Evolutionary conservation across 2,797 vertebrate genomes (phyloP).

Genomic region (Ptychobarbus kaznakovi): DNA sequence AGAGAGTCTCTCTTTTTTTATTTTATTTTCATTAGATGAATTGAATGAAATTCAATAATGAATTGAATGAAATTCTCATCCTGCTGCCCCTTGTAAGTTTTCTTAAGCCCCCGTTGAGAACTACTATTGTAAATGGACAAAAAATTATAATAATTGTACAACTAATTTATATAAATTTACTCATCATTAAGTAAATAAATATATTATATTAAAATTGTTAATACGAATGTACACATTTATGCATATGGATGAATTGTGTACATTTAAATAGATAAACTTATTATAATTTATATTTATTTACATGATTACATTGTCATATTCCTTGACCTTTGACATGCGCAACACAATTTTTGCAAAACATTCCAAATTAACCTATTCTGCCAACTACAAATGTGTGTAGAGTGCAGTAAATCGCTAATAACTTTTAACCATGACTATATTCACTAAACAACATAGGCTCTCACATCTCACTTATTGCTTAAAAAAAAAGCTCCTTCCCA

Average conservation of each 20-base stretch:
- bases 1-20: accelerated
- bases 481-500: slow-evolving; percentile 65
- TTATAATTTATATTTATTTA: neutral
- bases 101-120: neutral
- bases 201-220: neutral
- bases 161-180: too few relatives aligned
- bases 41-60: neutral
- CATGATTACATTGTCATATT: neutral
- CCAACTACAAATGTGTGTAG: neutral
- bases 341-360: neutral
- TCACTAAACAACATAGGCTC: neutral
- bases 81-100: neutral
- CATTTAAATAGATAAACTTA: neutral
- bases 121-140: neutral
- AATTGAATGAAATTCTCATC: neutral
- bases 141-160: too few relatives aligned
- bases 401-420: neutral
- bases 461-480: too few relatives aligned
- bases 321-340: neutral
- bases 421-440: neutral
- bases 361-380: neutral
- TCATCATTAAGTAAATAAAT: too few relatives aligned
- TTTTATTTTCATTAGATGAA: too few relatives aligned
- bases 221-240: neutral
- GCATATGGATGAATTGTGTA: too few relatives aligned